Evolutionary conservation across 2,888 invertebrate species (phyloP), one percentile per base, ranked within the genome.

Genomic region (Lymantria monacha): DNA sequence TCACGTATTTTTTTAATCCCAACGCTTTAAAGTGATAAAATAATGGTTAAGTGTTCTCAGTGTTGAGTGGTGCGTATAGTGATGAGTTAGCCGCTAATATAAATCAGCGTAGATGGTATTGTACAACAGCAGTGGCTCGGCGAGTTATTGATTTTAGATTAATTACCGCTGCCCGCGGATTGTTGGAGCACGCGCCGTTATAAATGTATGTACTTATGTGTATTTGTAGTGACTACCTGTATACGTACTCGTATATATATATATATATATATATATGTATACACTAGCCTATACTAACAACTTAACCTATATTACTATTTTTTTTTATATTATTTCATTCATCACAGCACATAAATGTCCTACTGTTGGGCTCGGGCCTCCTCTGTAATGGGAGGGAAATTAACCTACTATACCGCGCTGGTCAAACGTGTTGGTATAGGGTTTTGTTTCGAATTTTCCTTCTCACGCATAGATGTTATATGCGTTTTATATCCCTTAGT

Each of bases 121-220:
- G 51, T 58, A 55, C 54, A 54, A 56, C 53, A 55, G 55, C 57
- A 50, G 54, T 48, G 36, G 49, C 46, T 58, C 44, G 22, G 54
- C 58, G 58, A 47, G 55, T 61, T 67, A 74, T 74, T 70, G 74
- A 74, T 74, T 74, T 70, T 53, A 69, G 67, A 73, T 74, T 73
- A 73, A 73, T 73, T 65, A 66, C 66, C 62, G 57, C 48, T 44
- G 59, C 53, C 60, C 13, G 42, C 37, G 30, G 45, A 43, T 55
- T n/a, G n/a, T n/a, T 44, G 36, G 52, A 41, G 44, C 51, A 33
- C 48, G 44, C 55, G 51, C 49, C 57, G 56, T 55, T 46, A 44
- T 49, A 37, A 9, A 9, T n/a, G 36, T 9, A 13, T 33, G 33
- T 33, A 8, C 33, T 10, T 33, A 33, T 33, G 22, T 22, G 22